These are phyloP conservation scores for Pelodytes ibericus DNA, from an alignment of 2,797 vertebrate genomes.

Conservation along the genomic window DNA sequence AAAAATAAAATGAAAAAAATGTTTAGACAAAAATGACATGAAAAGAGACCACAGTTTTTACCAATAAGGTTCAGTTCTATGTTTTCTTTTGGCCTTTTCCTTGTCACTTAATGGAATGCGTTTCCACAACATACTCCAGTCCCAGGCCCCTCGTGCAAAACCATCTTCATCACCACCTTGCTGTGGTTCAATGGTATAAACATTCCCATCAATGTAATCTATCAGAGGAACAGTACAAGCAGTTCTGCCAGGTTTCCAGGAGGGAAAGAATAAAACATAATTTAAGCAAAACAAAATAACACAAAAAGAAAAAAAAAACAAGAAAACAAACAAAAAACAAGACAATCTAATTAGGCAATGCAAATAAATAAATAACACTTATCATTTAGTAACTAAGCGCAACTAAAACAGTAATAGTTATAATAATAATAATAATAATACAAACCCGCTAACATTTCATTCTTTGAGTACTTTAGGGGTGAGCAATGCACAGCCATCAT, in stretches of 20 bases:
- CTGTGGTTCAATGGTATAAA: conserved; percentile 97
- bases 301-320: not conserved
- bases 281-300: conserved; percentile 46
- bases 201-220: conserved; percentile 99
- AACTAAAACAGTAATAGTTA: no score
- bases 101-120: conserved; percentile 90
- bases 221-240: conserved; percentile 97
- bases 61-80: conserved; percentile 96
- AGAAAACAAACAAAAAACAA: not conserved
- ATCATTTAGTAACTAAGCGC: no score
- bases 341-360: conserved; percentile 12
- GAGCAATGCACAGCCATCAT: no score
- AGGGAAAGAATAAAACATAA: conserved; percentile 74
- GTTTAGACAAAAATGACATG: conserved; percentile 69
- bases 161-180: conserved; percentile 98
- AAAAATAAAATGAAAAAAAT: conserved; percentile 62
- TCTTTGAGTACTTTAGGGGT: no score
- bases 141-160: conserved; percentile 96
- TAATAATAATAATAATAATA: no score
- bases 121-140: conserved; percentile 99
- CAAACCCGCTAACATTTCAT: no score
- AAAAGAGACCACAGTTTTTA: conserved; percentile 75
- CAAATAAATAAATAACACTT: no score
- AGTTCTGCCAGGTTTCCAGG: conserved; percentile 89
- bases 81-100: conserved; percentile 92